A percentile compares a stretch with the other conserved stretches of the same genome.
phyloP scores from a whole-genome alignment of 2,888 invertebrate species.

The Ernsta delagoae region DNA sequence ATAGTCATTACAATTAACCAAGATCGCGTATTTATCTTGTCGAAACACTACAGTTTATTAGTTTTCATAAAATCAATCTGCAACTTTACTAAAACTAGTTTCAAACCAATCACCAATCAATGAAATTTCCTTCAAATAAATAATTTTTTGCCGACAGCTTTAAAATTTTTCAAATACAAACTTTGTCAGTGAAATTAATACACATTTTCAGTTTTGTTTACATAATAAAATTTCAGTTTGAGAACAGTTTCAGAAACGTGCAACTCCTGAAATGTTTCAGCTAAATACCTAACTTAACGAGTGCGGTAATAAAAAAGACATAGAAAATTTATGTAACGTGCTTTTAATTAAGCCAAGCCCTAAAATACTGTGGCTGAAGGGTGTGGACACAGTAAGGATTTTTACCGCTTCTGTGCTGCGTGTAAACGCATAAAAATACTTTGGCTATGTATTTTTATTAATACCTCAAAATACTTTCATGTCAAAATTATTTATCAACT shows the following conservation, averaged over 20 bases:
- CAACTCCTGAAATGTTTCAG: constrained; percentile 27
- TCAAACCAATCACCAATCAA: too few relatives aligned
- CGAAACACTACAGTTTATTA: too few relatives aligned
- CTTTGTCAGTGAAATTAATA: not conserved
- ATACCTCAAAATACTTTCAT: too few relatives aligned
- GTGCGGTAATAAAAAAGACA: constrained; percentile 33
- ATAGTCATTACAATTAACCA: too few relatives aligned
- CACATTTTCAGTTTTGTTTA: not conserved
- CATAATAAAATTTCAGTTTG: constrained; percentile 4
- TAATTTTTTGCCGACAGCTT: not conserved
- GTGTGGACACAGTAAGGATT: not conserved
- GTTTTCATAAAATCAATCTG: too few relatives aligned
- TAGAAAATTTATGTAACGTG: constrained; percentile 29
- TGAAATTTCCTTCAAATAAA: too few relatives aligned
- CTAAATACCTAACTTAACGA: constrained; percentile 28
- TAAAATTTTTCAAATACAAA: not conserved
- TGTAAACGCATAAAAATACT: not conserved
- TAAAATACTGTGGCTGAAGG: constrained; percentile 26
- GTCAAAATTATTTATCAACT: too few relatives aligned
- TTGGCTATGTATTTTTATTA: too few relatives aligned
- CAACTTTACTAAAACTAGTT: too few relatives aligned
- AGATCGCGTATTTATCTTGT: too few relatives aligned
- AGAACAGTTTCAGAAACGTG: constrained; percentile 16
- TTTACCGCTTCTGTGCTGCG: constrained; percentile 9
- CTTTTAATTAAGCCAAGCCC: constrained; percentile 37